phyloP scores from a whole-genome alignment of 2,888 invertebrate species.

The Caenorhabditis plicata region DNA sequence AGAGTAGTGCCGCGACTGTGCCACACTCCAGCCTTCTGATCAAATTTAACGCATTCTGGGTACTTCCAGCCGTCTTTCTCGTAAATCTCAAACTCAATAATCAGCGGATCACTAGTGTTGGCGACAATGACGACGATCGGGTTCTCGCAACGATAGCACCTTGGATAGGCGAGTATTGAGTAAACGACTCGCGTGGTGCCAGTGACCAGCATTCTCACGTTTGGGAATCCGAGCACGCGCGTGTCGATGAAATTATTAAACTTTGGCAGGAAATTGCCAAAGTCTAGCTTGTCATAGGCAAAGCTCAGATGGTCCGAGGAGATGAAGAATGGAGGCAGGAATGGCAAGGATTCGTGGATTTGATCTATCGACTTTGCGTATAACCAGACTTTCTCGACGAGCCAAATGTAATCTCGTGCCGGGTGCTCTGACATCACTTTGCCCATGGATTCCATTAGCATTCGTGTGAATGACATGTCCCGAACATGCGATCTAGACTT shows the following conservation, averaged over 20 bases:
- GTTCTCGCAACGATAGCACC: slow-evolving; percentile 38
- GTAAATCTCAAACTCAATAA: slow-evolving; percentile 42
- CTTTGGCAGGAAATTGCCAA: slow-evolving; percentile 39
- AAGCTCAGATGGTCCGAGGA: slow-evolving; percentile 49
- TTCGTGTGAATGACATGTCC: slow-evolving; percentile 36
- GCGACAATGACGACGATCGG: slow-evolving; percentile 32
- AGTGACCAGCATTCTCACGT: slow-evolving; percentile 17
- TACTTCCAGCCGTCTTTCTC: slow-evolving; percentile 54
- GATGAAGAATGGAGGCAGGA: slow-evolving; percentile 39
- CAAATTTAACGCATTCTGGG: slow-evolving; percentile 54
- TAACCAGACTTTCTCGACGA: slow-evolving; percentile 36
- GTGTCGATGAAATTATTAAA: slow-evolving; percentile 50
- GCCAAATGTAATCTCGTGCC: slow-evolving; percentile 37
- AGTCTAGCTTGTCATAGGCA: slow-evolving; percentile 41
- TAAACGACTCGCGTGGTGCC: slow-evolving; percentile 36
- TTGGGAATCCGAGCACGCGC: slow-evolving; percentile 26
- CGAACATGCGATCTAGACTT: slow-evolving; percentile 30
- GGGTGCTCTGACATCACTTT: slow-evolving; percentile 40
- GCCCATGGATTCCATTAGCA: slow-evolving; percentile 26
- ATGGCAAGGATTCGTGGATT: slow-evolving; percentile 32
- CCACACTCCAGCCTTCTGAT: slow-evolving; percentile 33
- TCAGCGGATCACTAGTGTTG: slow-evolving; percentile 38
- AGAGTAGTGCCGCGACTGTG: slow-evolving; percentile 33
- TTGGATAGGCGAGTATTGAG: slow-evolving; percentile 34
- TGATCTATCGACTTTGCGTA: slow-evolving; percentile 45